Evolutionary conservation across 1,140 invertebrate species (phyloP).

Genomic region (Trinorchestia longiramus): DNA sequence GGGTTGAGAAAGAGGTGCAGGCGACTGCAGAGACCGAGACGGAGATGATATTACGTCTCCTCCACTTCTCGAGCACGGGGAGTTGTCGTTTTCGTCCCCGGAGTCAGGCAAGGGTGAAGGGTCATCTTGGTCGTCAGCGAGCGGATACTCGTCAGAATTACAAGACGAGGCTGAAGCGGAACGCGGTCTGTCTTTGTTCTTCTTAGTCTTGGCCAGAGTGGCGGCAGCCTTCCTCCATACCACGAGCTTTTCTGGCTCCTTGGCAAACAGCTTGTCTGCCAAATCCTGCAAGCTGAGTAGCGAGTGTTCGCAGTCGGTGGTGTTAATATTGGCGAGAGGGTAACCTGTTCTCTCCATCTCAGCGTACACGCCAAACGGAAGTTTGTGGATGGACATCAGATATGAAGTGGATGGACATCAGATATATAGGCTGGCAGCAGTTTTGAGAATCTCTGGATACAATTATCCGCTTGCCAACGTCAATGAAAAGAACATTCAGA

Average conservation of each 20-base stretch:
- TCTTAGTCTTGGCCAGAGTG: conserved; percentile 14
- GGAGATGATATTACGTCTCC: neutral
- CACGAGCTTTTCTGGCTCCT: conserved; percentile 80
- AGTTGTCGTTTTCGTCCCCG: conserved; percentile 26
- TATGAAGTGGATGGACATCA: neutral
- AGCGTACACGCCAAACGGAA: conserved; percentile 95
- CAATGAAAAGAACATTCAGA: conserved; percentile 6
- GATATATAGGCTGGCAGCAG: neutral
- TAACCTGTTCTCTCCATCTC: conserved; percentile 92
- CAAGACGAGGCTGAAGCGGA: conserved; percentile 61
- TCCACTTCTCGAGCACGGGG: neutral
- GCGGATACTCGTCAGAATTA: conserved; percentile 64
- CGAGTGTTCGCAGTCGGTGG: conserved; percentile 93
- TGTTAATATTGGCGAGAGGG: conserved; percentile 92
- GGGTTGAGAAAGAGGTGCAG: neutral
- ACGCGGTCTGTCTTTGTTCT: conserved; percentile 46
- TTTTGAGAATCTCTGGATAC: neutral
- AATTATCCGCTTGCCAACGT: neutral
- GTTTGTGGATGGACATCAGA: conserved; percentile 91
- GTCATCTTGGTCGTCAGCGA: conserved; percentile 63
- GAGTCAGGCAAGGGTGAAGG: conserved; percentile 24
- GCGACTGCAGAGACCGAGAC: neutral
- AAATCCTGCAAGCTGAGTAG: conserved; percentile 85
- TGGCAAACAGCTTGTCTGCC: conserved; percentile 85
- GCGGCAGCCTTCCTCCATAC: conserved; percentile 58